Conservation (phyloP, 1,140 invertebrate genomes). For the Caenorhabditis remanei region DNA sequence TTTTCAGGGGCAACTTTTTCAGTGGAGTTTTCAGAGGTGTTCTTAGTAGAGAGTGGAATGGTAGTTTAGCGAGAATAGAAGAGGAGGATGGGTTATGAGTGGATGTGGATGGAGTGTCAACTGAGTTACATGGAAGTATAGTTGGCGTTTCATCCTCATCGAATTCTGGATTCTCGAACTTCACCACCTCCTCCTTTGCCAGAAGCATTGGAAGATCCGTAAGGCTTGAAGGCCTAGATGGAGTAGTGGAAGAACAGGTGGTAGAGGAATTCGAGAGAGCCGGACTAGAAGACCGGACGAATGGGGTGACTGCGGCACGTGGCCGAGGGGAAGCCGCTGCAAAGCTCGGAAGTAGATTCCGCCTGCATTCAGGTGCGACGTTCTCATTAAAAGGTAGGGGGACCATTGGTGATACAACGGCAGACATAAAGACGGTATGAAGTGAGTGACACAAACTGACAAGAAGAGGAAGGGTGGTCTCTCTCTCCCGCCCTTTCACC, state of each 20-base stretch:
- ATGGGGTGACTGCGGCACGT: constrained; percentile 3
- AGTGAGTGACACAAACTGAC: constrained; percentile 12
- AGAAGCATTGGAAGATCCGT: constrained; percentile 9
- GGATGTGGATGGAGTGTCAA: not conserved
- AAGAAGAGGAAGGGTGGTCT: constrained; percentile 3
- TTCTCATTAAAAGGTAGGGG: constrained; percentile 21
- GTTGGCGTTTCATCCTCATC: not conserved
- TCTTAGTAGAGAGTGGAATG: not conserved
- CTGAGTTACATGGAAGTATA: not conserved
- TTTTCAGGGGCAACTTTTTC: constrained; percentile 26
- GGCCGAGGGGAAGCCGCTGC: not conserved
- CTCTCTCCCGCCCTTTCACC: too few species aligned
- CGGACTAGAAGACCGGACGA: constrained; percentile 1
- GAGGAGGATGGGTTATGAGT: too few species aligned
- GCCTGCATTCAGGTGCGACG: constrained; percentile 20
- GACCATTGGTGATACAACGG: constrained; percentile 23
- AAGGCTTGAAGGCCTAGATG: constrained; percentile 2
- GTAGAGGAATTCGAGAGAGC: not conserved
- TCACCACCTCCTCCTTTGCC: not conserved
- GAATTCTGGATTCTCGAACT: too few species aligned
- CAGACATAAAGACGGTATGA: not conserved
- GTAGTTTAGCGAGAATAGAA: not conserved
- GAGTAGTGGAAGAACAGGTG: not conserved
- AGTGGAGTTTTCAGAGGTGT: not conserved
- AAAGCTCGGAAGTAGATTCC: constrained; percentile 28